Percentiles rank a stretch among this genome's conserved stretches.
Conservation (phyloP, 2,888 invertebrate genomes). For the Aproaerema taeniolella region DNA sequence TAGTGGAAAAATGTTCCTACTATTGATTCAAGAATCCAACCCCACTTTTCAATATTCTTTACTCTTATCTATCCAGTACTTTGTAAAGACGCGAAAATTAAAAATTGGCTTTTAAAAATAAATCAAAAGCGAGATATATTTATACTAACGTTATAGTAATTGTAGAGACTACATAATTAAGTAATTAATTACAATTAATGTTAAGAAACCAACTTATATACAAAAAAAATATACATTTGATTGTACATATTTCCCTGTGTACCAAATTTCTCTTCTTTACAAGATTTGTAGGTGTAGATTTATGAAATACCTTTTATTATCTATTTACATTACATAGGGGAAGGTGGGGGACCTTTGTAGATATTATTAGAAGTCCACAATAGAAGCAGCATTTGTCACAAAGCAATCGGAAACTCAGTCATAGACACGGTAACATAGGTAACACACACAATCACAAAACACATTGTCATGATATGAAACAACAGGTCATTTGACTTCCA, state of each 20-base stretch:
- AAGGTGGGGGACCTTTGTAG: no score
- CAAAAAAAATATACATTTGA: slow-evolving; percentile 62
- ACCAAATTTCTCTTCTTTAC: slow-evolving; percentile 75
- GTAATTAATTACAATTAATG: slow-evolving; percentile 36
- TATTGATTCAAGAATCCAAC: no score
- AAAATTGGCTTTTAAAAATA: slow-evolving; percentile 48
- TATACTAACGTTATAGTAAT: slow-evolving; percentile 68
- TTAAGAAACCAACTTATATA: slow-evolving; percentile 68
- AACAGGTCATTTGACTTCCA: background rate
- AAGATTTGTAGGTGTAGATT: slow-evolving; percentile 66
- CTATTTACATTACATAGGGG: slow-evolving; percentile 22
- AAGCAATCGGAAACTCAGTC: background rate
- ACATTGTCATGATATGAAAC: background rate
- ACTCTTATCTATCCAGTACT: slow-evolving; percentile 41
- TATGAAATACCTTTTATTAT: slow-evolving; percentile 25
- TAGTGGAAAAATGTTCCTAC: no score
- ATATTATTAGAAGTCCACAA: no score
- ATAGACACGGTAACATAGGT: background rate
- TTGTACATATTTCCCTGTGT: slow-evolving; percentile 71
- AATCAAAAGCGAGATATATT: slow-evolving; percentile 60
- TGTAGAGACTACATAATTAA: slow-evolving; percentile 52
- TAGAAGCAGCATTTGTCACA: background rate
- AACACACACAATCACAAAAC: background rate
- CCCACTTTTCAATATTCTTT: slow-evolving; percentile 42
- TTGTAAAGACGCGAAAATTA: slow-evolving; percentile 45